phyloP scores from a whole-genome alignment of 1,140 invertebrate genomes.

The Uloborus diversus region DNA sequence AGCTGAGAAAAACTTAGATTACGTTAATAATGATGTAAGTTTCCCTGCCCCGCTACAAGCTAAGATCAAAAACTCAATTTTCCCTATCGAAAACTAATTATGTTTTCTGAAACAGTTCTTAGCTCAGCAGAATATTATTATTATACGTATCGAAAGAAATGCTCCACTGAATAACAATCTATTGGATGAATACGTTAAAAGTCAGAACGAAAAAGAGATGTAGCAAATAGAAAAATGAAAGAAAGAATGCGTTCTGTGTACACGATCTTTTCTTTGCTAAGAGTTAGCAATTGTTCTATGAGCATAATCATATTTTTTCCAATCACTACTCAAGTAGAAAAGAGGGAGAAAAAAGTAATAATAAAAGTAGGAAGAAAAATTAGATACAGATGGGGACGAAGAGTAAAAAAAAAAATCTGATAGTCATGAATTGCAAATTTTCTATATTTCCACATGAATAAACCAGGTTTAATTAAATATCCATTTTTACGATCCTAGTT shows the following conservation, averaged over 20 bases:
- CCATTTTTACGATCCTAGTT: conserved; percentile 34
- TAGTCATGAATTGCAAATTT: conserved; percentile 54
- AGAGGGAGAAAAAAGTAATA: conserved; percentile 4
- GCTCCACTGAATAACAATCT: neutral
- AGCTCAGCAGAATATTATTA: neutral
- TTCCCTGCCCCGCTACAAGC: too few relatives aligned
- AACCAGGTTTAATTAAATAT: conserved; percentile 47
- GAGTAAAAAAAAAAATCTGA: conserved; percentile 9
- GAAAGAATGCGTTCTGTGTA: neutral
- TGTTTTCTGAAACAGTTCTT: conserved; percentile 21
- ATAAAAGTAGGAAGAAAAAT: conserved; percentile 1
- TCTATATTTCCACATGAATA: conserved; percentile 39
- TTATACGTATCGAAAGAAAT: conserved; percentile 34
- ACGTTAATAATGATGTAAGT: too few relatives aligned
- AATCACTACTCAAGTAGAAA: conserved; percentile 45
- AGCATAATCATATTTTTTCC: conserved; percentile 47
- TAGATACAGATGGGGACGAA: neutral
- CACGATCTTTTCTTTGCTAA: neutral
- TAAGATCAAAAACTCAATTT: neutral
- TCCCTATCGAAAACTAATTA: conserved; percentile 47
- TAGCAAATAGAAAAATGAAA: neutral
- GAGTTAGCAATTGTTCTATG: neutral
- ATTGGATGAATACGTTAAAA: conserved; percentile 21
- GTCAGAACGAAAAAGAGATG: neutral
- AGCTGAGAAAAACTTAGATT: too few relatives aligned